Evolutionary conservation across 2,888 invertebrate genomes (phyloP), one percentile per base, ranked within the genome.

Genomic region (Drosophila lacicola): DNA sequence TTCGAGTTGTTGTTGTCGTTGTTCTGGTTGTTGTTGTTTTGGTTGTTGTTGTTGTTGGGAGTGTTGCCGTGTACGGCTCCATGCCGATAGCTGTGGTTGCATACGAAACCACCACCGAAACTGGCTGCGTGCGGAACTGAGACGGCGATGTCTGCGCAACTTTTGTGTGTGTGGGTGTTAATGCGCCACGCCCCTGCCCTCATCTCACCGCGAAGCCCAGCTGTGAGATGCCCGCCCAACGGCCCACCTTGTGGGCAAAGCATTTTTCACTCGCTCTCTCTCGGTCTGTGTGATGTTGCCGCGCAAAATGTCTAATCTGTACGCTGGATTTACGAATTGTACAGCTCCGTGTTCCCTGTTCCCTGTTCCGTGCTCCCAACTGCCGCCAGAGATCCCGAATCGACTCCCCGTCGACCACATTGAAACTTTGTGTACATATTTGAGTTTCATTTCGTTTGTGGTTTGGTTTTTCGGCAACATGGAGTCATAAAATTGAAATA

Each of bases 401-500:
- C 34, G 66, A 66, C 65, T 41, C 51, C 56, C 58, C 68, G 55
- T 61, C 74, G 61, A 47, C 60, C 79, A 64, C 79, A 79, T 70
- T 79, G 82, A 75, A 87, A 85, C 85, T 83, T 87, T 82, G 80
- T 87, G 82, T 79, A 83, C 88, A 83, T 83, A 83, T 83, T 83
- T 85, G 88, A 88, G 83, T 88, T 84, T 88, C 86, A 88, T 88
- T 84, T 85, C 84, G 80, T 79, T 86, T 88, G 82, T 71, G 89
- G 87, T 69, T 78, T 72, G 70, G 64, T 70, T 80, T 70, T 66
- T 57, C 67, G 80, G 66, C 73, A 80, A 77, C 84, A 81, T 85
- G 66, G 87, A 88, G 87, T 89, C 83, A 88, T 89, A 88, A 86
- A 86, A 89, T 82, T 86, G 74, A 88, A 87, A 87, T 84, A 90